These are phyloP conservation scores for Monoplex corrugatus DNA, from an alignment of 2,888 invertebrate genomes.

Conservation along the genomic window DNA sequence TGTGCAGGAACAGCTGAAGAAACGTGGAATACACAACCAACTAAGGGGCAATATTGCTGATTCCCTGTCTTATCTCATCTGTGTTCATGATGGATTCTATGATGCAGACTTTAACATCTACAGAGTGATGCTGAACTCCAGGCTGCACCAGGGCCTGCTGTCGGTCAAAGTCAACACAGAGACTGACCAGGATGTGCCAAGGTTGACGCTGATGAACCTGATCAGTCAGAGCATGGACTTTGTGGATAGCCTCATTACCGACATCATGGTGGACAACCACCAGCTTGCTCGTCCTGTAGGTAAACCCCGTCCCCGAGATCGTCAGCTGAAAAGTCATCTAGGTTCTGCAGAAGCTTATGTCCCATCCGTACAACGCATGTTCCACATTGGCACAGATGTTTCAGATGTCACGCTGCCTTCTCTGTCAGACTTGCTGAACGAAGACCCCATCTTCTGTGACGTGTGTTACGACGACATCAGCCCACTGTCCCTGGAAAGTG, in stretches of 20 bases:
- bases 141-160: slow-evolving; percentile 30
- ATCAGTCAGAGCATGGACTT: slow-evolving; percentile 48
- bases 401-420: not conserved
- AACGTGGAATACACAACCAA: not conserved
- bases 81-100: slow-evolving; percentile 49
- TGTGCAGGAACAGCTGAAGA: slow-evolving; percentile 34
- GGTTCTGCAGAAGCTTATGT: slow-evolving; percentile 26
- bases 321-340: not conserved
- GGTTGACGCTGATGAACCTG: slow-evolving; percentile 21
- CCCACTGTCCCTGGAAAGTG: slow-evolving; percentile 35
- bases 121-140: slow-evolving; percentile 50
- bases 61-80: slow-evolving; percentile 51
- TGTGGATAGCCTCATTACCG: slow-evolving; percentile 12
- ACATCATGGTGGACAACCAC: slow-evolving; percentile 28
- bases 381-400: not conserved
- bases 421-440: slow-evolving; percentile 19
- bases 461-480: slow-evolving; percentile 57
- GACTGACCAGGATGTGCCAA: slow-evolving; percentile 15
- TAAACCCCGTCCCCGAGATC: not conserved
- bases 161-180: not conserved
- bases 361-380: slow-evolving; percentile 37
- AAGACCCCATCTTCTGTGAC: slow-evolving; percentile 52
- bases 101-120: slow-evolving; percentile 51
- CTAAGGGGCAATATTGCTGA: not conserved
- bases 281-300: not conserved